Percentiles rank a stretch among this genome's conserved stretches.
These are phyloP conservation scores for Fragum fragum DNA, from an alignment of 2,888 invertebrate genomes.

Conservation along the genomic window DNA sequence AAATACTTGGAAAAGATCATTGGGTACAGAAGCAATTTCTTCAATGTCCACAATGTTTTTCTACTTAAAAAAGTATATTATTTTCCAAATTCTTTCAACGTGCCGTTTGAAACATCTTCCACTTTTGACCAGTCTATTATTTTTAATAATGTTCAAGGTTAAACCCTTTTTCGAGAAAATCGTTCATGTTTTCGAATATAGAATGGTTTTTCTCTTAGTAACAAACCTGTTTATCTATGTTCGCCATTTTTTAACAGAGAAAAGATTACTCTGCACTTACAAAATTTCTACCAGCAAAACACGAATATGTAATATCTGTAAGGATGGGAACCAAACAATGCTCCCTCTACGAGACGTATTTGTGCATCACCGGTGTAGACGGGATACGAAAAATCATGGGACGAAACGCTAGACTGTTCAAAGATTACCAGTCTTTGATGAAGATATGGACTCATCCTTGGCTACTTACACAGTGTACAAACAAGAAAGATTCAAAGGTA, in stretches of 20 bases:
- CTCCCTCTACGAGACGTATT: constrained; percentile 93
- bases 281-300: constrained; percentile 97
- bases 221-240: too few relatives aligned
- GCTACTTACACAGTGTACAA: constrained; percentile 87
- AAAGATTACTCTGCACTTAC: constrained; percentile 97
- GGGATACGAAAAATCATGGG: constrained; percentile 51
- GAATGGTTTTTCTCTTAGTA: too few relatives aligned
- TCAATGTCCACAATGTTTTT: too few relatives aligned
- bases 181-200: too few relatives aligned
- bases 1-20: too few relatives aligned
- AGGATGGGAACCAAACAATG: constrained; percentile 94
- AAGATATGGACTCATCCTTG: constrained; percentile 89
- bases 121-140: too few relatives aligned
- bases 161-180: too few relatives aligned
- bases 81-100: too few relatives aligned
- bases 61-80: too few relatives aligned
- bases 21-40: too few relatives aligned
- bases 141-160: too few relatives aligned
- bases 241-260: constrained; percentile 87
- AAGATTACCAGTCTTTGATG: constrained; percentile 89
- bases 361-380: constrained; percentile 89
- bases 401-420: constrained; percentile 87
- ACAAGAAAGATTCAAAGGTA: constrained; percentile 84
- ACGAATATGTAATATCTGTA: constrained; percentile 97
- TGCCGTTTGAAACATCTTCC: too few relatives aligned